Conservation (phyloP, 2,888 invertebrate species). For the Uropetala carovei region DNA sequence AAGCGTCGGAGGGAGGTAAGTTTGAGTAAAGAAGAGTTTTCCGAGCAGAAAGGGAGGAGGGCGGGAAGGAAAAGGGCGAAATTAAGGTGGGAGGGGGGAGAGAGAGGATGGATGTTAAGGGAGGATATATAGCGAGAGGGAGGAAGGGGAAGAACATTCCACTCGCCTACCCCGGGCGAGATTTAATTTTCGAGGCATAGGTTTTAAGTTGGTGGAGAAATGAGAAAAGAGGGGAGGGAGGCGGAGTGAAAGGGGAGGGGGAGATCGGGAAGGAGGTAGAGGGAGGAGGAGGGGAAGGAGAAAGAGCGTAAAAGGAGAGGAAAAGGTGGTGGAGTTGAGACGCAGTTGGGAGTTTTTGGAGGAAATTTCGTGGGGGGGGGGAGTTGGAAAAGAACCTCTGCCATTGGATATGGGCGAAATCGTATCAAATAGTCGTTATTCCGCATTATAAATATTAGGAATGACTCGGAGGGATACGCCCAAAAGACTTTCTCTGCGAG, state of each 20-base stretch:
- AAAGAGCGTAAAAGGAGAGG: too few species aligned
- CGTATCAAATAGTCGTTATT: slow-evolving; percentile 41
- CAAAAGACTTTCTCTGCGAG: not conserved
- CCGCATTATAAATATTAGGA: slow-evolving; percentile 1
- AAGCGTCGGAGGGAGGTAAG: slow-evolving; percentile 53
- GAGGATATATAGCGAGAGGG: slow-evolving; percentile 36
- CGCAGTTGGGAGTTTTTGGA: slow-evolving; percentile 35
- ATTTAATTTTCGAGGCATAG: slow-evolving; percentile 61
- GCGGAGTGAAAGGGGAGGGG: not conserved
- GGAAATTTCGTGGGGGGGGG: not conserved
- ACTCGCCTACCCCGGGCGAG: slow-evolving; percentile 54
- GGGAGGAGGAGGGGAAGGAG: too few species aligned
- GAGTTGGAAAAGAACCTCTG: slow-evolving; percentile 26
- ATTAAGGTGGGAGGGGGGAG: not conserved
- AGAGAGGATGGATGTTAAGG: not conserved
- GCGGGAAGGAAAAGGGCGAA: not conserved
- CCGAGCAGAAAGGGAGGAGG: not conserved
- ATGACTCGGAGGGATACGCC: too few species aligned
- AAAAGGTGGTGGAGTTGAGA: not conserved
- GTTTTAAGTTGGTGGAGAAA: slow-evolving; percentile 43
- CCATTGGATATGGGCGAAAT: slow-evolving; percentile 3
- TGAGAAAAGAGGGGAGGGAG: not conserved
- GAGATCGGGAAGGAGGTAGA: not conserved
- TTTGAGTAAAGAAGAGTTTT: slow-evolving; percentile 53
- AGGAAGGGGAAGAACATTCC: slow-evolving; percentile 8